Base-by-base conservation (phyloP, 1,140 invertebrate genomes). In the Diabrotica virgifera region DNA sequence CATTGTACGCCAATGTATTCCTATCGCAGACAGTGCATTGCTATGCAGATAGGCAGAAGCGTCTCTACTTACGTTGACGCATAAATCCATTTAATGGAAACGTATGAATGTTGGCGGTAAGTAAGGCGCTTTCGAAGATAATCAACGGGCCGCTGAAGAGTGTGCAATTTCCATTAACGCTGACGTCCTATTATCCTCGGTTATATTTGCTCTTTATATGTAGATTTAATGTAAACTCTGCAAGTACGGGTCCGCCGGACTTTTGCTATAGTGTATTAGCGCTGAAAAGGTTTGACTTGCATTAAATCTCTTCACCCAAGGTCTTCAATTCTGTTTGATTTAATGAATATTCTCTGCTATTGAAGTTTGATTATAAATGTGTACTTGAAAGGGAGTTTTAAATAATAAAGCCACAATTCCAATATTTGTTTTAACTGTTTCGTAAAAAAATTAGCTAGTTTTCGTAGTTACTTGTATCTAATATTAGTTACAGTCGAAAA, bases 151-250 rank as follows among this genome's bases (percentile, higher is more conserved):
- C 40, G 40, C n/a, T 46, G 40, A 46, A 46, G 40, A 46, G 40
- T 46, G 40, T 46, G 40, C 40, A 46, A 46, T 46, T 46, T 46
- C 40, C 40, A 46, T 46, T 46, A 46, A 46, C 40, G 40, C 40
- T 46, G 40, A 46, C 40, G 40, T 46, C 40, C 40, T 46, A 46
- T 46, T 46, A 46, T 46, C 40, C 40, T 46, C 40, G 40, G 40
- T 46, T 46, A 46, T 46, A 46, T 46, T 46, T 46, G 40, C 40
- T 46, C 40, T 46, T 46, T 46, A 46, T 46, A 46, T 46, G 40
- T 46, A 46, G 40, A 46, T 46, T 46, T 46, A 46, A 46, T 46
- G 40, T 46, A 46, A 46, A 46, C 40, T 46, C 40, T 46, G 40
- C 8, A n/a, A 46, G 40, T 46, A n/a, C 40, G 40, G 40, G 40